A percentile compares a stretch with the other conserved stretches of the same genome.
phyloP scores from a whole-genome alignment of 2,113 vertebrate species.

The Gallinago jamesoni region DNA sequence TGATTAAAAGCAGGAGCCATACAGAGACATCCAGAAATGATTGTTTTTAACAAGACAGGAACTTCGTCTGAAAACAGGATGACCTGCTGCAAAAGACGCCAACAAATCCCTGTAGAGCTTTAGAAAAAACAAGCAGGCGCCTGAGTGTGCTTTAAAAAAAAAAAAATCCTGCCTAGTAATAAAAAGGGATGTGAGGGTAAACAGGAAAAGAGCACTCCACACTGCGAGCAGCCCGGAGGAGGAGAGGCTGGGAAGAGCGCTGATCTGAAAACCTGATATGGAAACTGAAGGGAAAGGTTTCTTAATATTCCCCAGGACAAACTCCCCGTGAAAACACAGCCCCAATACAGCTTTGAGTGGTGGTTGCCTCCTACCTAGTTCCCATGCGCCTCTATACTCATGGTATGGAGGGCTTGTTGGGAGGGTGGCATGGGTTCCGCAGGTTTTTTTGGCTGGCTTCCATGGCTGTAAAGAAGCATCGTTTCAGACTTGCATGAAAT shows the following conservation, averaged over 20 bases:
- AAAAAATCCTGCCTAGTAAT: conserved; percentile 30
- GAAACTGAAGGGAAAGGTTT: conserved; percentile 1
- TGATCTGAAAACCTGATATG: conserved; percentile 34
- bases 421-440: not conserved
- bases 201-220: conserved; percentile 73
- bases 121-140: conserved; percentile 68
- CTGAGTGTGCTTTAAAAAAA: conserved; percentile 45
- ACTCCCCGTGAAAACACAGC: not conserved
- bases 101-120: conserved; percentile 66
- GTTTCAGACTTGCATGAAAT: not conserved
- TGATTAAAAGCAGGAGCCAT: conserved; percentile 47
- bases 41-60: conserved; percentile 67
- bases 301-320: not conserved
- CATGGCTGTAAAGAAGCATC: not conserved
- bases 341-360: not conserved
- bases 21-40: conserved; percentile 52
- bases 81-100: conserved; percentile 48
- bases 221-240: conserved; percentile 19
- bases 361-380: not conserved
- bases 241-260: conserved; percentile 15
- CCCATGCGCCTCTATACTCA: not conserved
- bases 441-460: not conserved
- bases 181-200: conserved; percentile 57
- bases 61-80: conserved; percentile 80
- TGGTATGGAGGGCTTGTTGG: not conserved